These are phyloP conservation scores for Falco punctatus DNA, from an alignment of 2,113 vertebrate species.

Conservation along the genomic window DNA sequence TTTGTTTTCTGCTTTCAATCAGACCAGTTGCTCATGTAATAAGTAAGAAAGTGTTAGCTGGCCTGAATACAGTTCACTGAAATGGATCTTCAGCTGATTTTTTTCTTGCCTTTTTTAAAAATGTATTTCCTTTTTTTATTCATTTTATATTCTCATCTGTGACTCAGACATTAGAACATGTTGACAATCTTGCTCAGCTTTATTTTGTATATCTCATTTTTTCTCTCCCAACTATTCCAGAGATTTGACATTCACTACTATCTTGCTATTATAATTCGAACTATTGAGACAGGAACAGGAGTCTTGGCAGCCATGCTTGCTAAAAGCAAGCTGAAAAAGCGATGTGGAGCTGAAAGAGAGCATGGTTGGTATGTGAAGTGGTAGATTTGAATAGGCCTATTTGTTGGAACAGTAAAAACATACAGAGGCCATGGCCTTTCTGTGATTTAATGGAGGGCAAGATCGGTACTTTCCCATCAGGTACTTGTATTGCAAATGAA, in stretches of 20 bases:
- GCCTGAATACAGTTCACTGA: neutral
- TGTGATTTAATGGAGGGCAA: neutral
- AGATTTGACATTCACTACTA: neutral
- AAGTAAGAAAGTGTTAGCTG: neutral
- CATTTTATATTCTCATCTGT: neutral
- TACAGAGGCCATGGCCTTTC: neutral
- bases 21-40: neutral
- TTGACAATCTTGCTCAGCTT: neutral
- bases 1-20: neutral
- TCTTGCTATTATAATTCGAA: neutral
- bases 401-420: neutral
- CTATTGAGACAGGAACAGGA: neutral
- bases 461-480: neutral
- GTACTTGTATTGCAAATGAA: neutral
- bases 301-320: neutral
- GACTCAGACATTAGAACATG: neutral
- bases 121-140: neutral
- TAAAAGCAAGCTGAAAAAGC: neutral
- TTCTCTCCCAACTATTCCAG: neutral
- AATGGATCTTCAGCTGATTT: neutral
- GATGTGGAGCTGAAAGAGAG: neutral
- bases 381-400: neutral
- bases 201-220: neutral
- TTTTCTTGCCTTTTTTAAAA: neutral
- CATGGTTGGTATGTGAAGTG: neutral